A percentile compares a stretch with the other conserved stretches of the same genome.
phyloP scores from a whole-genome alignment of 1,140 invertebrate species.

The Anastrepha ludens region DNA sequence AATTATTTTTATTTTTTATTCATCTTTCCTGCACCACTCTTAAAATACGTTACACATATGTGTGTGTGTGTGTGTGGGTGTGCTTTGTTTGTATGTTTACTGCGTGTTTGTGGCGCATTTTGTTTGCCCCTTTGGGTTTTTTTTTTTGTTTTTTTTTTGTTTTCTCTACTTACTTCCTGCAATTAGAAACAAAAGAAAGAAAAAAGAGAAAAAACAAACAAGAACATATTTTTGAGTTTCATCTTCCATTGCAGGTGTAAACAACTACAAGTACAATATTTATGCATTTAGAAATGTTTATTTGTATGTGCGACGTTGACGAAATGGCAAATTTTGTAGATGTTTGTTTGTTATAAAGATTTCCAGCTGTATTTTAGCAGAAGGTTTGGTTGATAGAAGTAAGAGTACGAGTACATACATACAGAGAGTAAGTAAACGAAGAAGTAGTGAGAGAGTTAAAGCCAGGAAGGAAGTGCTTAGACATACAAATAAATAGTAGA shows the following conservation, averaged over 20 bases:
- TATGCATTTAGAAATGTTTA: constrained; percentile 20
- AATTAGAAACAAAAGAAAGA: constrained; percentile 73
- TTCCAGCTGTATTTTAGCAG: not conserved
- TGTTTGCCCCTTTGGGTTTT: too few relatives aligned
- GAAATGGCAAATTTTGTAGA: constrained; percentile 44
- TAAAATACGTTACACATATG: constrained; percentile 3
- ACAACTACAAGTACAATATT: constrained; percentile 1
- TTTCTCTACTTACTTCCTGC: constrained; percentile 77
- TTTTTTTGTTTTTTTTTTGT: not conserved
- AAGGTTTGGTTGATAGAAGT: not conserved
- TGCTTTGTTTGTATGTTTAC: not conserved
- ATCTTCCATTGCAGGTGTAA: not conserved
- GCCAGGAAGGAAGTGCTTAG: not conserved
- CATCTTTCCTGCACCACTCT: too few relatives aligned
- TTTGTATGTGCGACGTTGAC: constrained; percentile 32
- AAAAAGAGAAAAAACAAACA: constrained; percentile 54
- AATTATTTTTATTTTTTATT: too few relatives aligned
- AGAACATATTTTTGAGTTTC: constrained; percentile 49
- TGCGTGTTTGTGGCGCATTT: not conserved
- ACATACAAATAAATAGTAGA: constrained; percentile 35
- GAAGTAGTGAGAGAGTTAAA: not conserved
- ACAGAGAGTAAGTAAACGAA: not conserved
- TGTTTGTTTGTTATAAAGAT: not conserved
- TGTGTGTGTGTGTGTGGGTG: constrained; percentile 20
- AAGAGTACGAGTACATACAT: not conserved